phyloP scores from a whole-genome alignment of 1,140 invertebrate species.

The Temnothorax curvispinosus region DNA sequence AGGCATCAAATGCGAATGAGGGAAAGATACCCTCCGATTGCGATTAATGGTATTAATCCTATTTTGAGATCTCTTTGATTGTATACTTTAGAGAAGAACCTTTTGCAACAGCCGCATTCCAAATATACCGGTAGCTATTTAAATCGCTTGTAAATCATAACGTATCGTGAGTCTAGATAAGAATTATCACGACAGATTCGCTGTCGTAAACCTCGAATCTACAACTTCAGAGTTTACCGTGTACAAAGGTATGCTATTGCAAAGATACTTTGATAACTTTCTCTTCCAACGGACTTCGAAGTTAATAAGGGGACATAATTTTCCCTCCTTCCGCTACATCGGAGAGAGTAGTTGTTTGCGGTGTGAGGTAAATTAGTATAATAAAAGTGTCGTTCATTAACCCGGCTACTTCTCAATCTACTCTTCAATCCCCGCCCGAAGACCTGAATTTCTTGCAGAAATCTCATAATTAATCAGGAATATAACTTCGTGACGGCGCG shows the following conservation, averaged over 20 bases:
- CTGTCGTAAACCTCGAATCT: not conserved
- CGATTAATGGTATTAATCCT: slow-evolving; percentile 25
- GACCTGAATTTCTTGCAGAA: slow-evolving; percentile 32
- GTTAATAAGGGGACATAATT: slow-evolving; percentile 38
- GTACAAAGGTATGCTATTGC: slow-evolving; percentile 5
- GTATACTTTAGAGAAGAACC: not conserved
- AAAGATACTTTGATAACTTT: slow-evolving; percentile 40
- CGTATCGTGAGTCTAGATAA: not conserved
- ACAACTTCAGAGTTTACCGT: not conserved
- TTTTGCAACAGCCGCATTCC: not conserved
- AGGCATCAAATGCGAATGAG: slow-evolving; percentile 19
- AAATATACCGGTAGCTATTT: not conserved
- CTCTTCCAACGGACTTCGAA: slow-evolving; percentile 11
- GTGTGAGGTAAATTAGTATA: slow-evolving; percentile 49
- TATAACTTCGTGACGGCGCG: slow-evolving; percentile 63
- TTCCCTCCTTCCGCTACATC: slow-evolving; percentile 18
- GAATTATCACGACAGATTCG: not conserved
- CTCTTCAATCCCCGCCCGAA: slow-evolving; percentile 22
- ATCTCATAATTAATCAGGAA: slow-evolving; percentile 48
- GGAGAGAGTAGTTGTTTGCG: slow-evolving; percentile 7
- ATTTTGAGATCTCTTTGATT: not conserved
- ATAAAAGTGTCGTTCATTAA: slow-evolving; percentile 56
- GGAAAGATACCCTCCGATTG: not conserved
- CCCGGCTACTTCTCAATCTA: slow-evolving; percentile 7
- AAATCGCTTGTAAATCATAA: slow-evolving; percentile 7